Percentiles rank a stretch among this genome's conserved stretches.
Evolutionary conservation across 2,113 vertebrate species (phyloP).

Genomic region (Orycteropus afer): DNA sequence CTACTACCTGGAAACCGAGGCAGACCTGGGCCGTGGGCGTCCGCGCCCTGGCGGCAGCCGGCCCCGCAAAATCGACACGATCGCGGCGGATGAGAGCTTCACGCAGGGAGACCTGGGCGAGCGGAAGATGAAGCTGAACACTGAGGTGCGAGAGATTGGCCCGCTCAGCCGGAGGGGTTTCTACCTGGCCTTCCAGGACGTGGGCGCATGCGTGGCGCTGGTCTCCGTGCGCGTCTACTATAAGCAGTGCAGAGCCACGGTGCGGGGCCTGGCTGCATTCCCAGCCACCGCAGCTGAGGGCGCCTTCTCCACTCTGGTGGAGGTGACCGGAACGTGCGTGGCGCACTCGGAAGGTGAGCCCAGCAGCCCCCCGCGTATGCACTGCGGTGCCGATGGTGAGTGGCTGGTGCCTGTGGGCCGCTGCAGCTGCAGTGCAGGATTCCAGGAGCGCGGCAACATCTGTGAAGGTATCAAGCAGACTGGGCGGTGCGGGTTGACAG

Average conservation of each 20-base stretch:
- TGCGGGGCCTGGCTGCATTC: conserved; percentile 94
- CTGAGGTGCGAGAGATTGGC: conserved; percentile 96
- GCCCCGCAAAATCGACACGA: conserved; percentile 96
- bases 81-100: conserved; percentile 98
- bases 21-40: conserved; percentile 86
- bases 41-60: conserved; percentile 84
- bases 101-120: conserved; percentile 97
- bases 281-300: conserved; percentile 95
- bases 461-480: conserved; percentile 91
- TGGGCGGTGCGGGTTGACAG: background rate
- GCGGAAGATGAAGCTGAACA: conserved; percentile 99
- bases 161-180: conserved; percentile 95
- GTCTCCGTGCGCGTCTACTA: conserved; percentile 97
- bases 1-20: conserved; percentile 93
- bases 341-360: conserved; percentile 93
- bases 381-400: conserved; percentile 97
- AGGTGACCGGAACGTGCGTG: conserved; percentile 94
- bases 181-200: conserved; percentile 97
- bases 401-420: conserved; percentile 98
- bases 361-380: conserved; percentile 95
- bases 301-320: conserved; percentile 95
- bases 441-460: conserved; percentile 95
- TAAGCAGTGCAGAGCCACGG: conserved; percentile 93
- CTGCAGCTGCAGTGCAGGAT: conserved; percentile 95
- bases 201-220: conserved; percentile 96